phyloP scores from a whole-genome alignment of 2,113 vertebrate genomes.

The Conger conger region DNA sequence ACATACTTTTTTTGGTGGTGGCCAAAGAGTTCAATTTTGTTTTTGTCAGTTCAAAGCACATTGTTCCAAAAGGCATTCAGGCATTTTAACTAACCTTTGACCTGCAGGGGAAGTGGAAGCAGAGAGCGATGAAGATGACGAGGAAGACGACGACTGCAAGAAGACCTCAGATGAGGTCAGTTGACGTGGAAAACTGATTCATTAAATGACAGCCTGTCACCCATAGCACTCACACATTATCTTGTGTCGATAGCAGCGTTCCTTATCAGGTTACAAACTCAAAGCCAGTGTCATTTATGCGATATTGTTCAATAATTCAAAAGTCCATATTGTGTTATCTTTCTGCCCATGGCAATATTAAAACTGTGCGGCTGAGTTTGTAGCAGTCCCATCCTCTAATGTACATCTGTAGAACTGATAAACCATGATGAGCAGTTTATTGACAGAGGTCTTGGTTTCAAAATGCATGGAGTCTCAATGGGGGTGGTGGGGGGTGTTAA shows the following conservation, averaged over 20 bases:
- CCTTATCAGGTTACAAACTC: background rate
- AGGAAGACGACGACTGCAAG: constrained; percentile 88
- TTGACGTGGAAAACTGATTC: background rate
- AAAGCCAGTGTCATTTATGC: background rate
- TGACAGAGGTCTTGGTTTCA: background rate
- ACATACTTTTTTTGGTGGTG: too few relatives aligned
- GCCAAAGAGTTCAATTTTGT: too few relatives aligned
- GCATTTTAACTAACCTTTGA: background rate
- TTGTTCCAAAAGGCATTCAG: too few relatives aligned
- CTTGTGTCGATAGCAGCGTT: background rate
- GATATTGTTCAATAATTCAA: background rate
- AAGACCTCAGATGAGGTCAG: constrained; percentile 91
- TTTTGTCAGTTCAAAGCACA: too few relatives aligned
- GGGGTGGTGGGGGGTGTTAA: too few relatives aligned
- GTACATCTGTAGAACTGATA: background rate
- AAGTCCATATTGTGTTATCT: background rate
- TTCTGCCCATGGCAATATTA: background rate
- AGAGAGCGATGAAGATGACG: constrained; percentile 83
- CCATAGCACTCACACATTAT: background rate
- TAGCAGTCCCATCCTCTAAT: background rate
- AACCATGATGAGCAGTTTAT: background rate
- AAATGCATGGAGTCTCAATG: too few relatives aligned
- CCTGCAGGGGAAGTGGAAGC: constrained; percentile 80
- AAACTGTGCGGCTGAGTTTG: background rate
- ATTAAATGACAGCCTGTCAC: too few relatives aligned